Percentiles rank a stretch among this genome's conserved stretches.
phyloP scores from a whole-genome alignment of 2,797 vertebrate genomes.

The Dallia pectoralis region DNA sequence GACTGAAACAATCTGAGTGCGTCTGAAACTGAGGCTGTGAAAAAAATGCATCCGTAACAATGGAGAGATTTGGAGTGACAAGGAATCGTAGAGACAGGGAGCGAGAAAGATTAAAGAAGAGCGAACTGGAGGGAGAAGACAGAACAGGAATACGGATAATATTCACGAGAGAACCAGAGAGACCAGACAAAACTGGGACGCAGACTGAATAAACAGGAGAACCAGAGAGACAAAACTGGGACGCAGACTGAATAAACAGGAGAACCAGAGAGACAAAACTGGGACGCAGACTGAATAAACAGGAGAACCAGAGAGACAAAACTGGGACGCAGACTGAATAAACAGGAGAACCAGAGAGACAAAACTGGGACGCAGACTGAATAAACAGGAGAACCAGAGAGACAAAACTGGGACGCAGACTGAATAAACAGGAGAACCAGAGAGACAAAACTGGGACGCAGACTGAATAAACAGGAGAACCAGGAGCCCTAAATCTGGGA shows the following conservation, averaged over 20 bases:
- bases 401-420: slow-evolving; percentile 36
- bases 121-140: not conserved
- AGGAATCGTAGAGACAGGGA: not conserved
- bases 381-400: not conserved
- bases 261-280: slow-evolving; percentile 42
- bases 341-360: slow-evolving; percentile 47
- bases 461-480: slow-evolving; percentile 35
- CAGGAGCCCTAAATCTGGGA: slow-evolving; percentile 42
- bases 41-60: slow-evolving; percentile 1
- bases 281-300: too few species aligned
- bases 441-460: slow-evolving; percentile 37
- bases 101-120: not conserved
- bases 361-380: slow-evolving; percentile 30
- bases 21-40: slow-evolving; percentile 14
- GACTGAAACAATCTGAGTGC: not conserved
- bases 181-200: not conserved
- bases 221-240: slow-evolving; percentile 13
- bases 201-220: too few species aligned
- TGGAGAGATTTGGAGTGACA: not conserved
- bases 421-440: slow-evolving; percentile 30
- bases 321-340: slow-evolving; percentile 39
- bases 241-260: slow-evolving; percentile 44
- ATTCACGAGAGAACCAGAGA: not conserved
- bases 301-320: not conserved
- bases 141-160: too few species aligned